Conservation (phyloP, 1,140 invertebrate genomes). For the Procambarus clarkii region DNA sequence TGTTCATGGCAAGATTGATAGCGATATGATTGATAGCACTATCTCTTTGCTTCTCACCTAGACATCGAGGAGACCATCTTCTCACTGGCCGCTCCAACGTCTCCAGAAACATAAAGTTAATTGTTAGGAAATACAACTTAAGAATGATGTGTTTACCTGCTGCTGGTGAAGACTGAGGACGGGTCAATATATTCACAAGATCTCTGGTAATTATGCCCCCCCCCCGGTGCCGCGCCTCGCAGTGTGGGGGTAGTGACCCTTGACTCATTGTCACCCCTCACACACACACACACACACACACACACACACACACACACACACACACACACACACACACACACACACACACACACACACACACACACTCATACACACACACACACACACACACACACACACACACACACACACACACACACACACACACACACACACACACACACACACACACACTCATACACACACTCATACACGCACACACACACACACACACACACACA, state of each 20-base stretch:
- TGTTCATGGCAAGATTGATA: no score
- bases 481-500: neutral
- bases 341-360: neutral
- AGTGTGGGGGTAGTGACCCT: neutral
- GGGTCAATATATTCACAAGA: no score
- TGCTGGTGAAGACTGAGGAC: no score
- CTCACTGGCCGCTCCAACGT: no score
- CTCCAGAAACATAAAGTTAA: no score
- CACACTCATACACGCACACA: neutral
- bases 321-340: neutral
- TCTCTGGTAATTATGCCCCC: no score
- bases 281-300: neutral
- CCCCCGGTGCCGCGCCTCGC: neutral
- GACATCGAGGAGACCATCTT: no score
- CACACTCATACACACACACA: neutral
- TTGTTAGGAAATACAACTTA: no score
- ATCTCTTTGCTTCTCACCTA: no score
- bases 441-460: neutral
- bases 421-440: neutral
- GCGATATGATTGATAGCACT: no score
- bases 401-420: neutral
- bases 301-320: slow-evolving; percentile 8
- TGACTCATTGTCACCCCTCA: no score
- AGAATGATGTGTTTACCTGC: no score
- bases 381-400: neutral